Percentiles rank a stretch among this genome's conserved stretches.
These are phyloP conservation scores for Eristalis arbustorum DNA, from an alignment of 2,888 invertebrate species.

Conservation along the genomic window DNA sequence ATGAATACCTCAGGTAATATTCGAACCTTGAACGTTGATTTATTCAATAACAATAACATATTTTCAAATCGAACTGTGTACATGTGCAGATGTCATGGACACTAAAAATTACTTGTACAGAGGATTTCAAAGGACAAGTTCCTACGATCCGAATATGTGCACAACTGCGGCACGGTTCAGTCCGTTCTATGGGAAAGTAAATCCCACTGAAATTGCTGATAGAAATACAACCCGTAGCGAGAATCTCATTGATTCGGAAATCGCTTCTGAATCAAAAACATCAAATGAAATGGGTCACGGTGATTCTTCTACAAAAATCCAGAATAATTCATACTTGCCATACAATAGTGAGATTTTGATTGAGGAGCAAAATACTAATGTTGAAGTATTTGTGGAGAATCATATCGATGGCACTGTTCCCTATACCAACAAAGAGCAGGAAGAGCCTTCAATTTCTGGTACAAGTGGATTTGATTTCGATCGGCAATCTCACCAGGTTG, in stretches of 20 bases:
- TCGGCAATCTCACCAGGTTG: constrained; percentile 30
- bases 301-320: constrained; percentile 5
- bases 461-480: constrained; percentile 28
- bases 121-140: constrained; percentile 51
- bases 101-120: constrained; percentile 35
- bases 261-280: neutral
- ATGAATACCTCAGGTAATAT: constrained; percentile 39
- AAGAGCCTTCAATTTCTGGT: neutral
- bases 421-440: constrained; percentile 17
- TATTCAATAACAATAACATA: neutral
- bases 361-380: neutral
- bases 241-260: constrained; percentile 10
- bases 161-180: constrained; percentile 71
- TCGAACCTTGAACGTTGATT: neutral
- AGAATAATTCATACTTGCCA: constrained; percentile 12
- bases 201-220: neutral
- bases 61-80: neutral
- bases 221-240: neutral
- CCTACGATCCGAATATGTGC: constrained; percentile 72
- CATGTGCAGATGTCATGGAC: neutral
- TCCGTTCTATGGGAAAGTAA: constrained; percentile 40
- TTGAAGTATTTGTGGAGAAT: constrained; percentile 19
- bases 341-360: constrained; percentile 33
- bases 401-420: constrained; percentile 1
- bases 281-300: neutral